Conservation (phyloP, 2,113 vertebrate genomes). For the Rhinoderma darwinii region DNA sequence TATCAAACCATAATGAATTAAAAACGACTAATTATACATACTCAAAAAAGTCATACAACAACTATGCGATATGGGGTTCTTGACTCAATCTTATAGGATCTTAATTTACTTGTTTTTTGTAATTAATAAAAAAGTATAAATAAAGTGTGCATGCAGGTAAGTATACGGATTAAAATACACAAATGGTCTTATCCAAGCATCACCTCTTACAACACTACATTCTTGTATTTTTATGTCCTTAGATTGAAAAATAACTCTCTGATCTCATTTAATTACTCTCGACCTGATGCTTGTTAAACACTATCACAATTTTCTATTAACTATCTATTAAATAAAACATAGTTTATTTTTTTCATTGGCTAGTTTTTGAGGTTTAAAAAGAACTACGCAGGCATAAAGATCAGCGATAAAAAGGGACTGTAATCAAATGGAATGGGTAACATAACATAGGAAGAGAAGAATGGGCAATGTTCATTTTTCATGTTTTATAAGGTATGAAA, state of each 20-base stretch:
- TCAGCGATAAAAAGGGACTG: constrained; percentile 68
- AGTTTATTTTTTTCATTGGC: constrained; percentile 54
- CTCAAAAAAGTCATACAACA: not conserved
- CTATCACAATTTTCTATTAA: constrained; percentile 21
- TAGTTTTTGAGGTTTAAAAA: constrained; percentile 61
- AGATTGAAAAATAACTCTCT: constrained; percentile 27
- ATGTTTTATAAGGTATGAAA: constrained; percentile 75
- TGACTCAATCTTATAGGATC: too few species aligned
- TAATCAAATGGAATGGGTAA: constrained; percentile 70
- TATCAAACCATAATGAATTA: not conserved
- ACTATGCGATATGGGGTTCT: not conserved
- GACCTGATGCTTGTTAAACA: constrained; percentile 2
- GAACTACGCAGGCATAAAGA: constrained; percentile 64
- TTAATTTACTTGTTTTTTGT: not conserved
- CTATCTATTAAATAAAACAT: constrained; percentile 56
- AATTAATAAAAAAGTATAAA: constrained; percentile 2
- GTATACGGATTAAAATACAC: not conserved
- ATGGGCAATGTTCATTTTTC: constrained; percentile 68
- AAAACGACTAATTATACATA: not conserved
- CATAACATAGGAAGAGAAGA: constrained; percentile 66
- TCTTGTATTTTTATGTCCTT: constrained; percentile 2
- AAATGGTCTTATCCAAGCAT: not conserved
- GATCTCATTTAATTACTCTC: constrained; percentile 26
- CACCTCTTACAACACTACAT: not conserved
- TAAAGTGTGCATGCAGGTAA: not conserved